Conservation (phyloP, 2,888 invertebrate species). For the Nipponacmea schrenckii region DNA sequence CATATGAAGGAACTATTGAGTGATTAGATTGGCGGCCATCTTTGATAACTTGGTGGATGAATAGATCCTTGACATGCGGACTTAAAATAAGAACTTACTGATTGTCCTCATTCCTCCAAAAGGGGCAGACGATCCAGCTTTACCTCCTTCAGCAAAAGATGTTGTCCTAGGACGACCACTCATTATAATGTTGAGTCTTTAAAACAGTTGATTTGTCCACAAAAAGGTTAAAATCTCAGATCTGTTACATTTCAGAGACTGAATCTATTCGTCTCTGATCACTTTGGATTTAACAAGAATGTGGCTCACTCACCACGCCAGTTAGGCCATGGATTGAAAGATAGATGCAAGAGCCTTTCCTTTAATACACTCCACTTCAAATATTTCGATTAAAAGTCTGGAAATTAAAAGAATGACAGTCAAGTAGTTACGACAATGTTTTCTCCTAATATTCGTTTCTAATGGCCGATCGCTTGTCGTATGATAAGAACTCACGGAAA, state of each 20-base stretch:
- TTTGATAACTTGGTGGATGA: conserved; percentile 24
- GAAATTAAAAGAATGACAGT: not conserved
- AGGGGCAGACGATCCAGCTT: conserved; percentile 54
- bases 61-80: conserved; percentile 36
- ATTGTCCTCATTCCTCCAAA: conserved; percentile 62
- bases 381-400: conserved; percentile 3
- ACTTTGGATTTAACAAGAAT: conserved; percentile 12
- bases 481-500: conserved; percentile 38
- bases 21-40: conserved; percentile 32
- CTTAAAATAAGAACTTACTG: conserved; percentile 49
- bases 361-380: not conserved
- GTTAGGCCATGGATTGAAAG: not conserved
- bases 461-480: conserved; percentile 53
- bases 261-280: not conserved
- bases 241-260: conserved; percentile 35
- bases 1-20: not conserved
- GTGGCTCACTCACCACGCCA: conserved; percentile 17
- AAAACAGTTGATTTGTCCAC: conserved; percentile 19
- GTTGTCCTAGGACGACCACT: conserved; percentile 63
- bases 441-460: conserved; percentile 44
- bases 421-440: conserved; percentile 12
- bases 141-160: conserved; percentile 63
- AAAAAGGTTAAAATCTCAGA: conserved; percentile 22
- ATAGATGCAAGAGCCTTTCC: not conserved
- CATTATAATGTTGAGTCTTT: conserved; percentile 42